Evolutionary conservation across 1,140 invertebrate genomes (phyloP), one percentile per base, ranked within the genome.

Genomic region (Bemisia tabaci): DNA sequence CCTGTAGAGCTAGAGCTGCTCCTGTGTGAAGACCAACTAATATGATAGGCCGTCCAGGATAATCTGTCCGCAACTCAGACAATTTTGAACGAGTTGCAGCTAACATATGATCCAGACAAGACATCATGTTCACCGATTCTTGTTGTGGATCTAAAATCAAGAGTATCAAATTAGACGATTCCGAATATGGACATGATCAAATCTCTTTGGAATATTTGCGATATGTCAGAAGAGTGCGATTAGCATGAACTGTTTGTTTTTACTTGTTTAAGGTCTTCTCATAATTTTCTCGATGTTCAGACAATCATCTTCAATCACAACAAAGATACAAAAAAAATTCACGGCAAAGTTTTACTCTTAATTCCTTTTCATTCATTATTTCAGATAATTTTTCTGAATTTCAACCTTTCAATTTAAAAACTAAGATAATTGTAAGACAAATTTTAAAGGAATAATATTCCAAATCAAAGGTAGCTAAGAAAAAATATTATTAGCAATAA

Each of bases 11-110:
- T 27, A 93, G 76, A 0, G 89, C 79, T 58, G 88, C 82, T 12
- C 88, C 90, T 61, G 84, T 81, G 72, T 88, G 86, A 74, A 90
- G 88, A 17, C 91, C 91, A 65, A 91, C 75, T 0, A 93, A 76
- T 63, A 92, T 84, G 39, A 94, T 84, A 23, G 88, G 85, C 70
- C 85, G 81, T n/a, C 83, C 83, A 2, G 85, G 81, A 75, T 81
- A 85, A 67, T 88, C 86, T 9, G 77, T 77, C 73, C 85, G 82
- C 1, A 90, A 74, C 74, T 91, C 87, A 67, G 84, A 79, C 22
- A 92, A 82, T 77, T 88, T 89, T 12, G 83, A 81, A 63, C 85
- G 78, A 0, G 85, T 84, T 1, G 86, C 77, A 64, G 83, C 82
- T 22, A 91, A 82, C 72, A 91, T 81, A 69, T 88, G 86, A 70